Conservation (phyloP, 2,888 invertebrate genomes). For the Eudemis profundana region DNA sequence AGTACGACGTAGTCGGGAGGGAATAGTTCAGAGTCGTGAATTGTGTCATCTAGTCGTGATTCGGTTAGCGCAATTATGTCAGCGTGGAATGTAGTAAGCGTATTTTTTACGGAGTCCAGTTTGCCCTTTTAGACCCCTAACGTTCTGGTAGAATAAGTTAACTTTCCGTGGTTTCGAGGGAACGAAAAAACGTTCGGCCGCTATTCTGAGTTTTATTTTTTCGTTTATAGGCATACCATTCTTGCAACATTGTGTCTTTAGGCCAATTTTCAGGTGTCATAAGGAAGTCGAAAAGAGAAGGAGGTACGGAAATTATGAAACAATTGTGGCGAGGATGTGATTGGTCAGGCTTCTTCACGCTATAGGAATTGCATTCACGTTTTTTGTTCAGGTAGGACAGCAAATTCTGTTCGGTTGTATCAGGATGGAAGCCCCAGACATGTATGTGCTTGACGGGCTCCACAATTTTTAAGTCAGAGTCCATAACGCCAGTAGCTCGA, state of each 20-base stretch:
- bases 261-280: constrained; percentile 17
- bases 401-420: background rate
- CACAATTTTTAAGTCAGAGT: background rate
- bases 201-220: background rate
- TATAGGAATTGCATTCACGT: background rate
- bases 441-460: constrained; percentile 11
- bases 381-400: constrained; percentile 1
- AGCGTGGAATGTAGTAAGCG: background rate
- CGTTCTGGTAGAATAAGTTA: constrained; percentile 5
- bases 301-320: constrained; percentile 10
- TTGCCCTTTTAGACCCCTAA: constrained; percentile 3
- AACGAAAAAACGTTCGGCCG: background rate
- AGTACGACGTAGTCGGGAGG: constrained; percentile 4
- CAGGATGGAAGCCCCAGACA: constrained; percentile 10
- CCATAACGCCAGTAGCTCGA: background rate
- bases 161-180: background rate
- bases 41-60: constrained; percentile 7
- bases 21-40: constrained; percentile 6
- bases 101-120: background rate
- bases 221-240: constrained; percentile 1
- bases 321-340: constrained; percentile 9
- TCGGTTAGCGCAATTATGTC: constrained; percentile 10
- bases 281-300: background rate
- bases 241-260: constrained; percentile 6
- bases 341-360: constrained; percentile 11